Conservation (phyloP, 2,797 vertebrate species). For the Tympanoctomys barrerae region DNA sequence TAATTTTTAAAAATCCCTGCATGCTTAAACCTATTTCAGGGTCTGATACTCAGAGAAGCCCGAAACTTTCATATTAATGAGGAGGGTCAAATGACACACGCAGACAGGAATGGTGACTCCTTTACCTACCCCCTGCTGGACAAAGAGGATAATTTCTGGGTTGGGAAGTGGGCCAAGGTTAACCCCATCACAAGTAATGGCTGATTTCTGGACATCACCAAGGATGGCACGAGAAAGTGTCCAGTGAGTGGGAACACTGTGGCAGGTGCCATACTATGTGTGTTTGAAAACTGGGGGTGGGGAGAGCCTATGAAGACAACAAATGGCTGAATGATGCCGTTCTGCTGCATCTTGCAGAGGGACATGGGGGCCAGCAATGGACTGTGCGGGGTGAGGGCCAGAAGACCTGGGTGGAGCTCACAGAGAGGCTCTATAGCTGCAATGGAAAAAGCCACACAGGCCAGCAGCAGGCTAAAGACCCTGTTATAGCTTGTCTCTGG, state of each 20-base stretch:
- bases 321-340: background rate
- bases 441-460: background rate
- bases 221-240: background rate
- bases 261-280: background rate
- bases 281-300: background rate
- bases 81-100: background rate
- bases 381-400: background rate
- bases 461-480: background rate
- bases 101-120: background rate
- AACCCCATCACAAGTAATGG: background rate
- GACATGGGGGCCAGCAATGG: background rate
- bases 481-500: background rate
- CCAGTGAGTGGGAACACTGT: too few relatives aligned
- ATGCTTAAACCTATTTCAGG: background rate
- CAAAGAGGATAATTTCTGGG: background rate
- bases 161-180: too few relatives aligned
- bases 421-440: background rate
- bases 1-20: too few relatives aligned
- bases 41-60: background rate
- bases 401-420: background rate
- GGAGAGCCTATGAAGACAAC: background rate
- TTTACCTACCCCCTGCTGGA: background rate
- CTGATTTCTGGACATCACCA: background rate
- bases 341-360: background rate
- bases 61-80: background rate